Evolutionary conservation across 2,113 vertebrate species (phyloP).

Genomic region (Sturnus vulgaris): DNA sequence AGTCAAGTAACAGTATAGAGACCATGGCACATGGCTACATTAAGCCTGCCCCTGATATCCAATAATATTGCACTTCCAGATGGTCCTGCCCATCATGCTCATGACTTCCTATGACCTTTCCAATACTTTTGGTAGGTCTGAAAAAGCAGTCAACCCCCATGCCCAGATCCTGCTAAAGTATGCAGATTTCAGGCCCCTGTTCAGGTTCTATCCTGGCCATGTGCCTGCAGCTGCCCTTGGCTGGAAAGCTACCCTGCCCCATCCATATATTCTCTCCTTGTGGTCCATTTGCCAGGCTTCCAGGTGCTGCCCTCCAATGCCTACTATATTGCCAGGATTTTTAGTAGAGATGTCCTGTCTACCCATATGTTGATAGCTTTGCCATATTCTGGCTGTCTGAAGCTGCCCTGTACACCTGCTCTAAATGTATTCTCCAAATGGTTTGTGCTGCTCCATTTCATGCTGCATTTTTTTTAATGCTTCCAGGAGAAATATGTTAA

Average conservation of each 20-base stretch:
- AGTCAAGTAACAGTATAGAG: neutral
- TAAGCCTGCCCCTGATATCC: neutral
- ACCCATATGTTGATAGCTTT: neutral
- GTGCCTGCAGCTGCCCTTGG: neutral
- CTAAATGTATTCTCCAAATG: conserved; percentile 42
- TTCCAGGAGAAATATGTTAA: conserved; percentile 54
- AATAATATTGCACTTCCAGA: neutral
- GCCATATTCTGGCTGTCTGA: neutral
- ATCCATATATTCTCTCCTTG: neutral
- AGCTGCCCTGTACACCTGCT: conserved; percentile 47
- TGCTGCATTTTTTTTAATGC: neutral
- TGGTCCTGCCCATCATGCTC: neutral
- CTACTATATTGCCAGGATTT: neutral
- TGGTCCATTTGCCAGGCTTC: neutral
- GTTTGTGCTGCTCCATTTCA: neutral
- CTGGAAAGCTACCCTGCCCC: neutral
- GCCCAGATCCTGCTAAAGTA: neutral
- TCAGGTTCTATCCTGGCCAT: neutral
- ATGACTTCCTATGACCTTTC: neutral
- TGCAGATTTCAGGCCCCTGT: neutral
- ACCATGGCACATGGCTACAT: neutral
- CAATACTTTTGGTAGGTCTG: neutral
- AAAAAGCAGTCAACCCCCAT: neutral
- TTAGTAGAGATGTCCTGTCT: neutral
- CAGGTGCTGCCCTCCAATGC: neutral